Evolutionary conservation across 2,888 invertebrate genomes (phyloP), one percentile per base, ranked within the genome.

Genomic region (Tortricodes alternella): DNA sequence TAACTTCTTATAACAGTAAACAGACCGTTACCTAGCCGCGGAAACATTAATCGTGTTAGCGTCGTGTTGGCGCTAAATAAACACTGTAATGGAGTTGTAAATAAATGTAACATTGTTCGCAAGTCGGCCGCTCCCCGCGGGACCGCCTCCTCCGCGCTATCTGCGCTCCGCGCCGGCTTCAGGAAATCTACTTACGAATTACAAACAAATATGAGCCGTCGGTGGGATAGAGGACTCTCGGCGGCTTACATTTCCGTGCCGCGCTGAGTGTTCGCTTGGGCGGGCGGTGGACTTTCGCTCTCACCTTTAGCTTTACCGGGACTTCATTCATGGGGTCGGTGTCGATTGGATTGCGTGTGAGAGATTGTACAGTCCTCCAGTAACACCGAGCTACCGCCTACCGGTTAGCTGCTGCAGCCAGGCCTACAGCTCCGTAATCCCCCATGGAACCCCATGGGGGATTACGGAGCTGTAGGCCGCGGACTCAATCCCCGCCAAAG

Each of bases 1-100:
- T 48, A 46, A 41, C 53, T 41, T 38, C 39, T 53, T 39, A 51
- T 23, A 16, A 46, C 13, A 34, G 38, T 46, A 18, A 38, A 37
- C 37, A 27, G 27, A 8, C 16, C 23, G 16, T 18, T 7, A 8
- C 8, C 34, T 15, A 23, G 32, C 13, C n/a, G 8, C 32, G 23
- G 35, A 27, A 34, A 19, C 38, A 35, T 35, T 23, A 13, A 34
- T 15, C 18, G 27, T 11, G 29, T 23, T 41, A 27, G 8, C 23
- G 7, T 5, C 5, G 13, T 21, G 15, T 16, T n/a, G 19, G 23
- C 19, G 32, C 32, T 37, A 38, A 32, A 32, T 21, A 46, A 38
- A 38, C 38, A 32, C 7, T 32, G 23, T 39, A 23, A 46, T 24
- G 21, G 46, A 38, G 46, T 39, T 32, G 39, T 46, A 39, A 53